Evolutionary conservation across 2,888 invertebrate species (phyloP), one percentile per base, ranked within the genome.

Genomic region (Chrysodeixis includens): DNA sequence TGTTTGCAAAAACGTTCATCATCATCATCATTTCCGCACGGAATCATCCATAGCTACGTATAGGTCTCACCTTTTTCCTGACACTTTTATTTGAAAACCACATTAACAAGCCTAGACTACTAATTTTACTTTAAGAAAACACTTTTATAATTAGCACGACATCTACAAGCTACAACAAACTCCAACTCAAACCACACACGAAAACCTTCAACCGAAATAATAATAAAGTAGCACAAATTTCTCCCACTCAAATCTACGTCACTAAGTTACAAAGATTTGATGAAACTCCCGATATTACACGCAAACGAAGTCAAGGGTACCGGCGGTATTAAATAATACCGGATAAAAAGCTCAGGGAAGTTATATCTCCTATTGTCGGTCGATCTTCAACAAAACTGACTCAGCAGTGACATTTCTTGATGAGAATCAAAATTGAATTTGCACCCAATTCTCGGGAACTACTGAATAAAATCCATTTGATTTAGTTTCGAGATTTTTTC

Each of bases 341-440:
- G 40, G 1, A 49, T 46, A 16, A 44, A 14, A 0, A 26, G 10
- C 40, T n/a, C 40, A 55, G n/a, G 32, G 54, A 54, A 40, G 8
- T 8, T 30, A 35, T 3, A 30, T 58, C 57, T 56, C 3, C 20
- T 22, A 30, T 52, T 57, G 58, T 63, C 22, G 62, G 67, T 20
- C 14, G 54, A 58, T 53, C 10, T 65, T 26, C 40, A 7, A 35
- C 30, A 20, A 49, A 51, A 56, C 30, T 54, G 14, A 18, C 56
- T 72, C 74, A 67, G 66, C 61, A 58, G 18, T 54, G 67, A 58
- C 65, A 70, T 49, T 75, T 66, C 55, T 56, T 75, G 77, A 79
- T 79, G 75, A 75, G 61, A 61, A 20, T 56, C 52, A 52, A 70
- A 79, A 79, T 79, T 69, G 56, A 77, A 79, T 79, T 79, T 79